Base-by-base conservation (phyloP, 2,113 vertebrate genomes). In the Calypte anna region DNA sequence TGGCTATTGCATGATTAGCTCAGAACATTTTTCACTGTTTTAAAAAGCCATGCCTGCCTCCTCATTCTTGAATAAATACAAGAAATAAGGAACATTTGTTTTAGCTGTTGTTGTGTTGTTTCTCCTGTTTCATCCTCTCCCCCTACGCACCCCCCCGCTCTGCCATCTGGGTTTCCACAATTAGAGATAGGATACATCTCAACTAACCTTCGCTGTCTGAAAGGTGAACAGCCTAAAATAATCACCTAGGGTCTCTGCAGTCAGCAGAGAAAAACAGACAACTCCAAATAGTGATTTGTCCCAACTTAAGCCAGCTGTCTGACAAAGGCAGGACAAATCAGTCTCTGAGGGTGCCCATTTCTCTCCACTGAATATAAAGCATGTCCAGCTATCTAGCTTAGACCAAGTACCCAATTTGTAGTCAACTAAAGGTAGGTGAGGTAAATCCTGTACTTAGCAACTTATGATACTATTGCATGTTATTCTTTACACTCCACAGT, bases 211-310 rank as follows among this genome's bases (percentile, higher is more conserved):
- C 27, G 0, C 91, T 96, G 96, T 96, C 95, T 91, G 88, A 94
- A 91, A 95, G 82, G 93, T 96, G 95, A 96, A 96, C 95, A 75
- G 95, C 59, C 85, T 58, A 62, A 96, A 96, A 96, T 96, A 96
- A 94, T 94, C 95, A 96, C 92, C 85, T 69, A 91, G 75, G 90
- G 85, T 88, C 75, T 91, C 74, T 93, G 50, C 54, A 95, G 88
- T 85, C 82, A 90, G 92, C 50, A 90, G 92, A 96, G 96, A 80
- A 96, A 96, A 96, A 82, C 66, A 77, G 73, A 76, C 93, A 92
- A 87, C 78, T 82, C 82, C 88, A 93, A 76, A 90, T 46, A 95
- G 88, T 93, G 91, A 96, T 95, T 91, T 96, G 93, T 96, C 92
- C 90, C 89, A 95, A 4, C 78, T 87, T 82, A 90, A 96, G 70